Percentiles rank a stretch among this genome's conserved stretches.
Conservation (phyloP, 2,113 vertebrate species). For the Myrmecobius fasciatus region DNA sequence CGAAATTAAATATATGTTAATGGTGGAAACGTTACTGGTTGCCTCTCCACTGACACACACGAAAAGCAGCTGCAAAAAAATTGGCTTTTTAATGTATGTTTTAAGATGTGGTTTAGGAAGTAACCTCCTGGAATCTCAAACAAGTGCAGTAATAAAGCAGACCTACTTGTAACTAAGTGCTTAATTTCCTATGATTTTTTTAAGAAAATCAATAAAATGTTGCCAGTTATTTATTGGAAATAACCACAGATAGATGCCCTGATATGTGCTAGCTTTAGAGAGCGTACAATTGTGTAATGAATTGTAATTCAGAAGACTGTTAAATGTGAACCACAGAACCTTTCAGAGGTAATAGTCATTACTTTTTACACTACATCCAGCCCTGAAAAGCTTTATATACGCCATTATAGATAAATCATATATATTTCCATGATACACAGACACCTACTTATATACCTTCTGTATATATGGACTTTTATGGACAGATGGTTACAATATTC, state of each 20-base stretch:
- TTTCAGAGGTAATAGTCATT: conserved; percentile 86
- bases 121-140: conserved; percentile 82
- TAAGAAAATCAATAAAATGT: conserved; percentile 81
- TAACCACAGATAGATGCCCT: conserved; percentile 79
- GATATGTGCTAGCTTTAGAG: conserved; percentile 77
- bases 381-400: conserved; percentile 82
- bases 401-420: conserved; percentile 73
- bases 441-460: conserved; percentile 42
- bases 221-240: conserved; percentile 81
- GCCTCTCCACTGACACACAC: conserved; percentile 69
- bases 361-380: conserved; percentile 83
- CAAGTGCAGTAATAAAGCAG: conserved; percentile 77
- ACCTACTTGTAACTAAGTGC: conserved; percentile 83
- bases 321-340: conserved; percentile 84
- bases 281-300: conserved; percentile 79
- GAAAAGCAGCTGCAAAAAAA: conserved; percentile 80
- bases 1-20: conserved; percentile 82
- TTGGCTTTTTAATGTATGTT: conserved; percentile 79
- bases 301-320: conserved; percentile 84
- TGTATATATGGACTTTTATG: conserved; percentile 52
- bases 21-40: conserved; percentile 74
- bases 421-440: conserved; percentile 47
- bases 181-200: conserved; percentile 83
- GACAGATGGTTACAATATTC: conserved; percentile 59
- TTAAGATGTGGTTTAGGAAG: conserved; percentile 82